Evolutionary conservation across 2,888 invertebrate genomes (phyloP).

Genomic region (Drosophila mayaguana): DNA sequence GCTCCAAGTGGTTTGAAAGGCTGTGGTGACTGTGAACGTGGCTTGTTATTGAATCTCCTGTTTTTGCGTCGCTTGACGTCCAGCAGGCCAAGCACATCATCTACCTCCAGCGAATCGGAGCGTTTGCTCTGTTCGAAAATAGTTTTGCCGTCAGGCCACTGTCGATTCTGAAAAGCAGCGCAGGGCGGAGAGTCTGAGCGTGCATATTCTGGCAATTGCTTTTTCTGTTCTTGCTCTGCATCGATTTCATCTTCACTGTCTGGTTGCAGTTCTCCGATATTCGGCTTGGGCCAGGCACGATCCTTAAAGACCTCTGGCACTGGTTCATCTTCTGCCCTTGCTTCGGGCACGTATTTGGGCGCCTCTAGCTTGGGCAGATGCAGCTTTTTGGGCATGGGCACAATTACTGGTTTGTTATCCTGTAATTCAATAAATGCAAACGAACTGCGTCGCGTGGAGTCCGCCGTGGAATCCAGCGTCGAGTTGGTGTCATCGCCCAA

Average conservation of each 20-base stretch:
- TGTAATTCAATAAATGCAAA: slow-evolving; percentile 82
- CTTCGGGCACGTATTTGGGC: slow-evolving; percentile 65
- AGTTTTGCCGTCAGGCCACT: slow-evolving; percentile 81
- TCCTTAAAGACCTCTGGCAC: slow-evolving; percentile 75
- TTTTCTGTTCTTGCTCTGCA: slow-evolving; percentile 28
- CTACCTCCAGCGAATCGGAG: slow-evolving; percentile 40
- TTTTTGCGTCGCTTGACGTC: slow-evolving; percentile 22
- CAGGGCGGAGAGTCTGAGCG: slow-evolving; percentile 70
- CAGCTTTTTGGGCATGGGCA: slow-evolving; percentile 80
- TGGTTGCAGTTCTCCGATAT: slow-evolving; percentile 35
- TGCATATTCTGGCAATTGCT: slow-evolving; percentile 63
- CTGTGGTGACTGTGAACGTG: slow-evolving; percentile 73
- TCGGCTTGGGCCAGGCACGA: slow-evolving; percentile 76
- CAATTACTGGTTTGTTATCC: slow-evolving; percentile 76
- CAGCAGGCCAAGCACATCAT: slow-evolving; percentile 48
- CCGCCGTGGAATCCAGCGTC: slow-evolving; percentile 62
- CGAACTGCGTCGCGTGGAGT: slow-evolving; percentile 77
- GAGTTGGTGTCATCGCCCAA: slow-evolving; percentile 59
- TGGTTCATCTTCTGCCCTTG: slow-evolving; percentile 47
- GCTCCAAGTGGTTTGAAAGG: slow-evolving; percentile 55
- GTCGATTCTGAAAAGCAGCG: slow-evolving; percentile 71
- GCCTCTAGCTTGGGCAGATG: slow-evolving; percentile 69
- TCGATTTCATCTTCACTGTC: slow-evolving; percentile 51
- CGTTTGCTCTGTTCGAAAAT: slow-evolving; percentile 54
- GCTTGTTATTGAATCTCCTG: slow-evolving; percentile 48